These are phyloP conservation scores for Ophion costatus DNA, from an alignment of 2,888 invertebrate genomes.

Conservation along the genomic window DNA sequence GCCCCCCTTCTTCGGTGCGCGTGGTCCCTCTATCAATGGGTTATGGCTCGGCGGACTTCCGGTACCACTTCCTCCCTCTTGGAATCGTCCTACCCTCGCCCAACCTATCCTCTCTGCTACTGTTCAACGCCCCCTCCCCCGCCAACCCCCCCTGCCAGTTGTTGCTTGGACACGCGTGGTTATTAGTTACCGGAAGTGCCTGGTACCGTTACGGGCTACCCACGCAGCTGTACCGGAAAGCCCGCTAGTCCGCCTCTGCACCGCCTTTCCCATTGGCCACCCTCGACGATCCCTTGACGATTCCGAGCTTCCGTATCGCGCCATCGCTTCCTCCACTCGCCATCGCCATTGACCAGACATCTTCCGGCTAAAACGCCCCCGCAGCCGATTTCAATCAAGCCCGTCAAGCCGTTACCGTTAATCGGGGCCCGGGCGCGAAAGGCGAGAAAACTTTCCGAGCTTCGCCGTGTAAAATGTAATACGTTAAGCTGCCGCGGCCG, in stretches of 20 bases:
- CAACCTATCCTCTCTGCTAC: background rate
- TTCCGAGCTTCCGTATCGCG: background rate
- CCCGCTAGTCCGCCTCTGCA: slow-evolving; percentile 18
- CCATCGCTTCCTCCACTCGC: slow-evolving; percentile 8
- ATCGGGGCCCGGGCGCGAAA: too few relatives aligned
- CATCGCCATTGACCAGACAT: background rate
- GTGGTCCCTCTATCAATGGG: slow-evolving; percentile 36
- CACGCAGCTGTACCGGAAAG: slow-evolving; percentile 32
- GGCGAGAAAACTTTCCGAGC: background rate
- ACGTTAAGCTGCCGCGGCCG: background rate
- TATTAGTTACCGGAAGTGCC: slow-evolving; percentile 67
- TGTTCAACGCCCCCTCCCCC: slow-evolving; percentile 1
- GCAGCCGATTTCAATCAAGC: background rate
- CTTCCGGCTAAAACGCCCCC: background rate
- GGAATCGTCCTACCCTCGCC: background rate
- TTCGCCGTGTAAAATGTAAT: slow-evolving; percentile 15
- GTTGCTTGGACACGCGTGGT: slow-evolving; percentile 65
- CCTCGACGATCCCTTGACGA: background rate
- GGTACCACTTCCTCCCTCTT: slow-evolving; percentile 10
- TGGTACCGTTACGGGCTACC: slow-evolving; percentile 50
- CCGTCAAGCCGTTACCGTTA: background rate
- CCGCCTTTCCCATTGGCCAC: too few relatives aligned
- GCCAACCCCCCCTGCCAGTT: slow-evolving; percentile 42
- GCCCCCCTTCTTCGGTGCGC: slow-evolving; percentile 22
- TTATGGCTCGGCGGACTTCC: slow-evolving; percentile 40